Conservation (phyloP, 92 coral and sea anemone species). For the Hydrozoanthus gracilis region DNA sequence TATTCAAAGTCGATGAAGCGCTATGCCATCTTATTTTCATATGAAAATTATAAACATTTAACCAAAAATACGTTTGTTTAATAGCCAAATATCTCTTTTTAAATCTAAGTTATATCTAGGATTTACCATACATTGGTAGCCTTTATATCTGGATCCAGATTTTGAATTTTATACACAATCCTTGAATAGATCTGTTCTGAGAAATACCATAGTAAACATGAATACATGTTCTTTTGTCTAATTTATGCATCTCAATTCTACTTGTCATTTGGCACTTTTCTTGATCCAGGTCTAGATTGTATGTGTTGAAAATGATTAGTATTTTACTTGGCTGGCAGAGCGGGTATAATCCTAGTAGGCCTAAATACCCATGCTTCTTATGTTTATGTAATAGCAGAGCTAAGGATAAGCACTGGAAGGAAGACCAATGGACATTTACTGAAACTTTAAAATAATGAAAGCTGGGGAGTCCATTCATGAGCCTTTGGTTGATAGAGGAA, state of each 20-base stretch:
- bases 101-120: background rate
- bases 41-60: background rate
- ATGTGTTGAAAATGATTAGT: conserved; percentile 9
- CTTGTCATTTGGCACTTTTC: conserved; percentile 7
- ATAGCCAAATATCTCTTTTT: background rate
- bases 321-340: conserved; percentile 3
- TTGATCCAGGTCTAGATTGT: conserved; percentile 6
- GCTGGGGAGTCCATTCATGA: conserved; percentile 7
- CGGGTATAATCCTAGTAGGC: conserved; percentile 22
- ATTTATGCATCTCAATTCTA: conserved; percentile 17
- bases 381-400: conserved; percentile 7
- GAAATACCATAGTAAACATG: background rate
- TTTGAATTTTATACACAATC: background rate
- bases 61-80: background rate
- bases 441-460: conserved; percentile 8
- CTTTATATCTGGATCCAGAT: background rate
- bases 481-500: conserved; percentile 22
- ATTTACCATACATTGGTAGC: background rate
- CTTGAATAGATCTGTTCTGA: background rate
- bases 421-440: conserved; percentile 13
- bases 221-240: background rate
- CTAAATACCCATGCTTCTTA: conserved; percentile 17
- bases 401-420: conserved; percentile 24
- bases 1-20: background rate
- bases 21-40: background rate